Percentiles rank a stretch among this genome's conserved stretches.
These are phyloP conservation scores for Pterois miles DNA, from an alignment of 2,797 vertebrate species.

Conservation along the genomic window DNA sequence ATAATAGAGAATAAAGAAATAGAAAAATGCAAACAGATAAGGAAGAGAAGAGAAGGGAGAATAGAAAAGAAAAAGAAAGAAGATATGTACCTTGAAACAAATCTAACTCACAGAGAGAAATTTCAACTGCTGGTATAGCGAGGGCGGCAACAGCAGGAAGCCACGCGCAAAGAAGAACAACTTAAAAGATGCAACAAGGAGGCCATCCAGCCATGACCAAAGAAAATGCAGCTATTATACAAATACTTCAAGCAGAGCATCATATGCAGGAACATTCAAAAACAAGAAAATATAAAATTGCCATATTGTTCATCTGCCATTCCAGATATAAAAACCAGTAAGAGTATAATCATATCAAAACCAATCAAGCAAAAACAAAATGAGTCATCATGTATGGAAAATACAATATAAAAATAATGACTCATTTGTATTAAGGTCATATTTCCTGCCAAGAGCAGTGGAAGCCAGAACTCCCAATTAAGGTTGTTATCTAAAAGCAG, in stretches of 20 bases:
- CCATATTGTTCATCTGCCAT: not conserved
- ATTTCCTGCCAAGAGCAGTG: constrained; percentile 36
- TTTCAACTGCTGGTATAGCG: constrained; percentile 41
- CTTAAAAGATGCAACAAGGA: constrained; percentile 52
- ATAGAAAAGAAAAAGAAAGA: constrained; percentile 78
- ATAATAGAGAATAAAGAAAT: constrained; percentile 74
- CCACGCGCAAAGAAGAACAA: constrained; percentile 39
- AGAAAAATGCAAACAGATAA: constrained; percentile 55
- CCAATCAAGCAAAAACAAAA: constrained; percentile 10
- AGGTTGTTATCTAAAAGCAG: constrained; percentile 65
- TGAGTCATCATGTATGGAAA: constrained; percentile 10
- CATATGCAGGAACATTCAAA: constrained; percentile 33
- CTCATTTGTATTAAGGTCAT: constrained; percentile 23
- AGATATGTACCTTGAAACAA: constrained; percentile 80
- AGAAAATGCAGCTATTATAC: constrained; percentile 42
- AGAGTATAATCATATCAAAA: not conserved
- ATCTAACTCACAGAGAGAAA: constrained; percentile 66
- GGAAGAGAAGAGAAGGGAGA: constrained; percentile 62
- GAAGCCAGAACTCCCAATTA: constrained; percentile 47
- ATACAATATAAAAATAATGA: constrained; percentile 14
- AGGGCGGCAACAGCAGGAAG: constrained; percentile 56
- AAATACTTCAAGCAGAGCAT: constrained; percentile 60
- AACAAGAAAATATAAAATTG: constrained; percentile 3
- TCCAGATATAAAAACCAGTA: not conserved
- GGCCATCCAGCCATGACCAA: constrained; percentile 50